A percentile compares a stretch with the other conserved stretches of the same genome.
phyloP scores from a whole-genome alignment of 2,888 invertebrate genomes.

The Bombylius discolor region DNA sequence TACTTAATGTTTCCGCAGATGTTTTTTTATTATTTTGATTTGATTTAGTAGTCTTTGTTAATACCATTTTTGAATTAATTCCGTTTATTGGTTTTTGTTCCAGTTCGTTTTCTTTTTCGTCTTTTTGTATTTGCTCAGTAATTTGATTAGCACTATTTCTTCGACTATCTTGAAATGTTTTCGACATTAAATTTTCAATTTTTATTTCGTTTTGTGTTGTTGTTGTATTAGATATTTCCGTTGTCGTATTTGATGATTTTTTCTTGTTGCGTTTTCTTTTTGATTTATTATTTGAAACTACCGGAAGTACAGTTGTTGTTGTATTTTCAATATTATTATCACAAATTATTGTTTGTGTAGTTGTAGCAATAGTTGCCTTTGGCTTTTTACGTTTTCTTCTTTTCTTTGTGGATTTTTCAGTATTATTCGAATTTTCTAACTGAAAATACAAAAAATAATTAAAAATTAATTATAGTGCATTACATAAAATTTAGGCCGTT shows the following conservation, averaged over 20 bases:
- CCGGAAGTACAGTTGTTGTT: background rate
- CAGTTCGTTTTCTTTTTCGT: background rate
- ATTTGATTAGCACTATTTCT: background rate
- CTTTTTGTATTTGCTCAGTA: background rate
- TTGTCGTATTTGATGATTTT: background rate
- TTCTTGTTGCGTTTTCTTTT: background rate
- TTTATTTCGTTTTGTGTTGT: constrained; percentile 4
- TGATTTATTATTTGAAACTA: background rate
- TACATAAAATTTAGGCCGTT: too few species aligned
- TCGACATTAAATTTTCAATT: constrained; percentile 15
- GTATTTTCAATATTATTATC: background rate
- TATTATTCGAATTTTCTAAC: too few species aligned
- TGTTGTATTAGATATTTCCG: background rate
- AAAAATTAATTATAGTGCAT: too few species aligned
- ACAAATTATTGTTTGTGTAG: background rate
- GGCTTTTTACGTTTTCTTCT: too few species aligned
- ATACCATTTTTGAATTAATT: background rate
- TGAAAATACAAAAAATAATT: too few species aligned
- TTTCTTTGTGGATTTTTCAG: too few species aligned
- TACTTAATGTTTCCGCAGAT: background rate
- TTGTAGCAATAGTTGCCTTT: too few species aligned
- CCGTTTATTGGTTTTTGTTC: background rate
- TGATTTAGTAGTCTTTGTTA: background rate
- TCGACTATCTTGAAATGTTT: constrained; percentile 15
- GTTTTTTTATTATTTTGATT: background rate